Conservation (phyloP, 2,888 invertebrate species). For the Drosophila gaucha region DNA sequence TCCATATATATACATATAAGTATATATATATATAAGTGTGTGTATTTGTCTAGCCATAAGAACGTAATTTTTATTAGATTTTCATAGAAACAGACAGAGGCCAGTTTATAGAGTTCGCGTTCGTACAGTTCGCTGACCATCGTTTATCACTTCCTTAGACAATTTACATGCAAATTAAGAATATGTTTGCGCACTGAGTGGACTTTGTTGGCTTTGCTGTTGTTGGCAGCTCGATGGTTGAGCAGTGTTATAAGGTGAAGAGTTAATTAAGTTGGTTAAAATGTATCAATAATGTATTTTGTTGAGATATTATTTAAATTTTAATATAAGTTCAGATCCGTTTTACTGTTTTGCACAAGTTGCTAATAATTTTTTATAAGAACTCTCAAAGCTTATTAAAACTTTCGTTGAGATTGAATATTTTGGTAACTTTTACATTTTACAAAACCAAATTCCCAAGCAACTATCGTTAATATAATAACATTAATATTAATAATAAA, state of each 20-base stretch:
- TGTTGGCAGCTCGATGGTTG: not conserved
- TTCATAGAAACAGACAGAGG: constrained; percentile 54
- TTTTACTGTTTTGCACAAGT: not conserved
- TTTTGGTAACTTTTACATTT: not conserved
- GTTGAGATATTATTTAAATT: too few relatives aligned
- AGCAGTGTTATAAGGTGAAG: too few relatives aligned
- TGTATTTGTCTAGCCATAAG: constrained; percentile 41
- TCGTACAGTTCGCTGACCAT: constrained; percentile 46
- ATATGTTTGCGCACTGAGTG: constrained; percentile 28
- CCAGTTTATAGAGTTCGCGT: constrained; percentile 43
- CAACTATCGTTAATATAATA: not conserved
- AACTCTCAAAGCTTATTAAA: not conserved
- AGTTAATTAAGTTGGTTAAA: too few relatives aligned
- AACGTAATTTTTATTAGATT: constrained; percentile 73
- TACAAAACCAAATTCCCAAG: not conserved
- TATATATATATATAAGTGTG: constrained; percentile 14
- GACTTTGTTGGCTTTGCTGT: constrained; percentile 10
- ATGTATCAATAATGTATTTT: too few relatives aligned
- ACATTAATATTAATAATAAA: too few relatives aligned
- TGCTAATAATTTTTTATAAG: not conserved
- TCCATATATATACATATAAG: not conserved
- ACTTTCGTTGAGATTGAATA: not conserved
- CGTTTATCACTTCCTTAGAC: constrained; percentile 78
- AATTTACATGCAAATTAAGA: constrained; percentile 77
- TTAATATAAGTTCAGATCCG: too few relatives aligned